Conservation (phyloP, 1,140 invertebrate species). For the Adelges cooleyi region DNA sequence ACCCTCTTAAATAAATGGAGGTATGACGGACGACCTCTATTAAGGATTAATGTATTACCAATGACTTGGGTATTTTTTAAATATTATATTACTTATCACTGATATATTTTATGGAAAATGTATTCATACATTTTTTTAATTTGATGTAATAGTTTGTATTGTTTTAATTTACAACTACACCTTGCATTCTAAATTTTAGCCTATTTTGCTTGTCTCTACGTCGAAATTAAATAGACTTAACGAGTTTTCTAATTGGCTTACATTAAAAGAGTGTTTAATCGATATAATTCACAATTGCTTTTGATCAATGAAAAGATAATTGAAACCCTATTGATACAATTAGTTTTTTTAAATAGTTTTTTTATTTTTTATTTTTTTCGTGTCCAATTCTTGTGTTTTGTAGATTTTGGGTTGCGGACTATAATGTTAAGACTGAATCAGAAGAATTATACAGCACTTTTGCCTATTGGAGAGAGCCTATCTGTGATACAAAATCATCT, state of each 20-base stretch:
- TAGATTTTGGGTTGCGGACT: constrained; percentile 26
- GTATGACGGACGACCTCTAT: too few relatives aligned
- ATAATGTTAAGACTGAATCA: constrained; percentile 27
- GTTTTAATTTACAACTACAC: too few relatives aligned
- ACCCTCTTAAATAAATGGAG: too few relatives aligned
- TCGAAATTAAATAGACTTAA: neutral
- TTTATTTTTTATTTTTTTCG: neutral
- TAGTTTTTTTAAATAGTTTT: neutral
- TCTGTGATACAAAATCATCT: constrained; percentile 21
- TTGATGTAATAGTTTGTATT: too few relatives aligned
- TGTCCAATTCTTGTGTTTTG: neutral
- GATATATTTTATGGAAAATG: too few relatives aligned
- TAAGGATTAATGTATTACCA: too few relatives aligned
- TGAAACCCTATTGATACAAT: constrained; percentile 9
- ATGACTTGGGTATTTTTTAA: too few relatives aligned
- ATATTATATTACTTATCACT: too few relatives aligned
- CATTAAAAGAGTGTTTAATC: neutral
- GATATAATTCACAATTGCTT: constrained; percentile 13
- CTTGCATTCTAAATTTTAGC: too few relatives aligned
- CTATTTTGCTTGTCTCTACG: constrained; percentile 1
- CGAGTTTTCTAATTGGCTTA: constrained; percentile 8
- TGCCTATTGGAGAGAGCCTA: constrained; percentile 20
- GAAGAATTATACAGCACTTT: constrained; percentile 24
- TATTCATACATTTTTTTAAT: too few relatives aligned
- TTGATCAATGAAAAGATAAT: neutral